Evolutionary conservation across 2,888 invertebrate genomes (phyloP), one percentile per base, ranked within the genome.

Genomic region (Pachycephus smyrnensis): DNA sequence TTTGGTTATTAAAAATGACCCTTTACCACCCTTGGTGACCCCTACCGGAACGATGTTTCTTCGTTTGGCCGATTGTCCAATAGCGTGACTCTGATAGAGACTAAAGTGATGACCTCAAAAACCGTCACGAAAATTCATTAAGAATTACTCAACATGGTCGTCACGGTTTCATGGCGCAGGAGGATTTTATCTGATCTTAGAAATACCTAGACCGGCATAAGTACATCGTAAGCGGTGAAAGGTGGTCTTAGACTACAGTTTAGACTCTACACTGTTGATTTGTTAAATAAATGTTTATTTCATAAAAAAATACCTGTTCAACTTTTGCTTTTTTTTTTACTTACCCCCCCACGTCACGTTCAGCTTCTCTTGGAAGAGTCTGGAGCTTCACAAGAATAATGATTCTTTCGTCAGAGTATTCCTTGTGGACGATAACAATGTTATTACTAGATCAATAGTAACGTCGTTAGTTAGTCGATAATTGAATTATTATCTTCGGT

Each of bases 251-350:
- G 55, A 23, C 33, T 71, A 33, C 23, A 74, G 36, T 30, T 36
- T n/a, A 37, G 37, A 36, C 37, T 74, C 36, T 74, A 74, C 74
- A 74, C 87, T 88, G 88, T 88, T 88, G 86, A 88, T 88, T 88
- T 89, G 88, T 88, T 88, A 87, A 88, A 83, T 88, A 88, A 88
- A 88, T 88, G 88, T 88, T 80, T 88, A 88, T 88, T 88, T 88
- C 86, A 82, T 88, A 88, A 79, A 79, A 78, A 73, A 30, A 36
- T 68, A 36, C 40, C 31, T 77, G 35, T 73, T 15, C 75, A 33
- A 76, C 33, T 78, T 68, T 31, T 75, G 23, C 23, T 55, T 55
- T 23, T 4, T 15, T 23, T 55, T 2, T 23, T 23, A 9, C 23
- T 23, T 9, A 55, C 23, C 73, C 71, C 71, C n/a, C 11, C 23